Base-by-base conservation (phyloP, 2,888 invertebrate species). In the Alentia gelatinosa region DNA sequence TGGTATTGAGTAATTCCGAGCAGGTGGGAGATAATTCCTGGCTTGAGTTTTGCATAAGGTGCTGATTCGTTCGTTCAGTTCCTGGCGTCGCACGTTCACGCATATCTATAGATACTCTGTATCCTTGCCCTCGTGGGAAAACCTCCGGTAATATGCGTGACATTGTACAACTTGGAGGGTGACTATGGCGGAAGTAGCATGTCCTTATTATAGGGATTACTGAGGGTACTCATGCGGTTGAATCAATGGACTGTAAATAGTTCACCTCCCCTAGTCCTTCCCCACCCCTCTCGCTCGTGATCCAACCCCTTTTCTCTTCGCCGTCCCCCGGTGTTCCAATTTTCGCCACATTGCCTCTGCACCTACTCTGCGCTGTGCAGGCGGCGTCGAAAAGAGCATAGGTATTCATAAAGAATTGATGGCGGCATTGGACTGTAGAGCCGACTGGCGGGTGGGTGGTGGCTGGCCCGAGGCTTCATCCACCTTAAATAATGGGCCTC, bases 321-420 rank as follows among this genome's bases (percentile, higher is more conserved):
- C 79, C 9, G 9, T 39, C 79, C 7, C 15, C 79, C 79, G 12
- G 79, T 79, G 79, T 79, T 79, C 79, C 79, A 35, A 79, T 79
- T 79, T 26, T 35, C 79, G 39, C 79, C 79, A 7, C 37, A 39
- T 79, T 79, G 79, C 37, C 35, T 79, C 79, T 79, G 79, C 79
- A 79, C 79, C 79, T 79, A 79, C 79, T 79, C 37, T 39, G n/a
- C 37, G 79, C 26, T 0, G 79, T 23, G 79, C 12, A n/a, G 37
- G 37, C 39, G 79, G 23, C 79, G 39, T 35, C 39, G 79, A 79
- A 79, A 79, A 79, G 79, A 79, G 79, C 79, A 79, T 79, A 79
- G 79, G 79, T 79, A 79, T 79, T 79, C 79, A 79, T 79, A 79
- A 79, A 79, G 79, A 79, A 79, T 79, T 35, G 79, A 79, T 79